These are phyloP conservation scores for Dicycla oo DNA, from an alignment of 2,888 invertebrate species.

Conservation along the genomic window DNA sequence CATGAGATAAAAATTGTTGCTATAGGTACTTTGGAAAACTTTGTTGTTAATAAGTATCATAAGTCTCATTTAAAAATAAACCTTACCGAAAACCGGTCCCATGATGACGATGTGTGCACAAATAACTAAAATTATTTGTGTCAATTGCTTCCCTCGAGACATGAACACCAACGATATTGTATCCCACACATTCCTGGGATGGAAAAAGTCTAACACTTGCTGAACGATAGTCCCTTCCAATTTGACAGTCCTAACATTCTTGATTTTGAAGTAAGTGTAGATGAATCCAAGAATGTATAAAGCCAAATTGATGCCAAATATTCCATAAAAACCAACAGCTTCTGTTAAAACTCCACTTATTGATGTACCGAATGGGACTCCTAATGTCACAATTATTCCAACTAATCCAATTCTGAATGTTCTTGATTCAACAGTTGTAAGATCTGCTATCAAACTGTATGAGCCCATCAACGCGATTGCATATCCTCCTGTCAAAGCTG, in stretches of 20 bases:
- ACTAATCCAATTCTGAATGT: slow-evolving; percentile 92
- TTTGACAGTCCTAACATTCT: slow-evolving; percentile 77
- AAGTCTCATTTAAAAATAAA: slow-evolving; percentile 8
- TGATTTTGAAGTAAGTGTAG: slow-evolving; percentile 79
- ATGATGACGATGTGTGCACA: slow-evolving; percentile 83
- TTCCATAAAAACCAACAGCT: slow-evolving; percentile 84
- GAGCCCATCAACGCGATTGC: slow-evolving; percentile 90
- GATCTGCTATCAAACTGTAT: slow-evolving; percentile 91
- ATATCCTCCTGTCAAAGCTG: slow-evolving; percentile 90
- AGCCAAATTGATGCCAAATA: slow-evolving; percentile 79
- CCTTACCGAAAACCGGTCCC: slow-evolving; percentile 85
- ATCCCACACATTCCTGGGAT: slow-evolving; percentile 82
- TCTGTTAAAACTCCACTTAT: slow-evolving; percentile 88
- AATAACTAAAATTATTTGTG: slow-evolving; percentile 80
- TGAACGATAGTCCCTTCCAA: slow-evolving; percentile 73
- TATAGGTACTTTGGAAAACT: background rate
- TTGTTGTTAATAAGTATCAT: background rate
- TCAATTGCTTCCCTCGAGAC: slow-evolving; percentile 71
- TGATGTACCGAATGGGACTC: slow-evolving; percentile 86
- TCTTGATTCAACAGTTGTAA: slow-evolving; percentile 90
- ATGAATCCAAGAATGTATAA: slow-evolving; percentile 81
- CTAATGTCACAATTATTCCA: slow-evolving; percentile 87
- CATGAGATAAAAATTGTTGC: background rate
- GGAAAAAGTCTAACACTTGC: slow-evolving; percentile 78
- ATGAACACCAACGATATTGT: slow-evolving; percentile 82